Evolutionary conservation across 2,888 invertebrate genomes (phyloP), one percentile per base, ranked within the genome.

Genomic region (Torymus auratus): DNA sequence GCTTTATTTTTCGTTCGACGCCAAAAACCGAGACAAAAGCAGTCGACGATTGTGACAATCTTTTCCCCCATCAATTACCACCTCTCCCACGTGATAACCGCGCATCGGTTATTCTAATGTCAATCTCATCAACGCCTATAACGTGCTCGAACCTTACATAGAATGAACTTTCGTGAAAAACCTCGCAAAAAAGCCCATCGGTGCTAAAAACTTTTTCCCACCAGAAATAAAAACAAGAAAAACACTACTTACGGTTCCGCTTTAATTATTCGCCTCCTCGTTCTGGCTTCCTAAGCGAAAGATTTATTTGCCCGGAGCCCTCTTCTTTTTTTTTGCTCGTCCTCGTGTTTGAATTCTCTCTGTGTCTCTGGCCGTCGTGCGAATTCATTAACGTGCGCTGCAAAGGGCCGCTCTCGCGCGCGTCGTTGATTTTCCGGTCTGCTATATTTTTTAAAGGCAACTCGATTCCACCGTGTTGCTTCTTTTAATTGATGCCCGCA

Each of bases 331-430:
- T 3, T 17, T 20, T 14, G n/a, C 10, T 28, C 20, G n/a, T 11
- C 7, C 13, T 12, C 17, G 41, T 15, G 28, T 70, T 70, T 70
- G 56, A 69, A 58, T 41, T 41, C 7, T 7, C 58, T 20, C 20
- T 20, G 1, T 20, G 20, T 2, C 2, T 72, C n/a, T 55, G 14
- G 13, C 12, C 23, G 41, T 41, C 41, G 41, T 13, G 20, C 17
- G 55, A 69, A 69, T 69, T 76, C 76, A 69, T 69, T 69, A 69
- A 61, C 17, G 7, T n/a, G n/a, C 23, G 13, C 20, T 14, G 10
- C 28, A 74, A 74, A 65, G 58, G 73, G 41, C 52, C 15, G 15
- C 10, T 11, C 7, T 14, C 41, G 56, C 58, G 15, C 67, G 41
- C 60, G n/a, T 28, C 65, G 71, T 15, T 71, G 71, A 58, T 58